Evolutionary conservation across 2,113 vertebrate genomes (phyloP), one percentile per base, ranked within the genome.

Genomic region (Spilogale gracilis): DNA sequence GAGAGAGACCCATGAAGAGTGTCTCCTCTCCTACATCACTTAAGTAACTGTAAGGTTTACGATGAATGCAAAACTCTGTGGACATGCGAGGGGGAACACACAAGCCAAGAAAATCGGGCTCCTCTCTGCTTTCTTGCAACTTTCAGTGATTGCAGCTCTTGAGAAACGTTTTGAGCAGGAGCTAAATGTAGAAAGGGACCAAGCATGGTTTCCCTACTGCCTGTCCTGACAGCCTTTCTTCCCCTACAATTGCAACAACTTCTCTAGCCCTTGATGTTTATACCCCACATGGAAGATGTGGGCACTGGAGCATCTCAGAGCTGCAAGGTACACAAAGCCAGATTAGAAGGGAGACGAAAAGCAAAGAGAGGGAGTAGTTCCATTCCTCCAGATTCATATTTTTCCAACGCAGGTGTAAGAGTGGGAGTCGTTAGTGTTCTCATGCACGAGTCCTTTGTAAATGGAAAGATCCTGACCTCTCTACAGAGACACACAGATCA

Each of bases 121-220:
- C 18, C 32, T 6, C 21, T 50, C 16, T 30, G 38, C 11, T 74
- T 52, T 56, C 18, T 45, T 71, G 48, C 4, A 45, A 16, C 18
- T 48, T 16, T 63, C 56, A 23, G 1, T 45, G 16, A 54, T 56
- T 9, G 9, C 67, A 12, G 9, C 10, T 83, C 32, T 23, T 43
- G 38, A 27, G 38, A 4, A 78, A 13, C 25, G 11, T 69, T 30
- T 43, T 25, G 43, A 27, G 6, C 2, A 10, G 2, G 2, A 56
- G 30, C 27, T 92, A 45, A 56, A 48, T 38, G 7, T 23, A 14
- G 4, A 23, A 45, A 74, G 30, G 45, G 74, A 63, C 14, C 10
- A 16, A 30, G 18, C 1, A 0, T n/a, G n/a, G 48, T 54, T 21
- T n/a, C 32, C 4, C 18, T 27, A 6, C 6, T n/a, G n/a, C 18